Evolutionary conservation across 2,113 vertebrate species (phyloP).

Genomic region (Meleagris gallopavo): DNA sequence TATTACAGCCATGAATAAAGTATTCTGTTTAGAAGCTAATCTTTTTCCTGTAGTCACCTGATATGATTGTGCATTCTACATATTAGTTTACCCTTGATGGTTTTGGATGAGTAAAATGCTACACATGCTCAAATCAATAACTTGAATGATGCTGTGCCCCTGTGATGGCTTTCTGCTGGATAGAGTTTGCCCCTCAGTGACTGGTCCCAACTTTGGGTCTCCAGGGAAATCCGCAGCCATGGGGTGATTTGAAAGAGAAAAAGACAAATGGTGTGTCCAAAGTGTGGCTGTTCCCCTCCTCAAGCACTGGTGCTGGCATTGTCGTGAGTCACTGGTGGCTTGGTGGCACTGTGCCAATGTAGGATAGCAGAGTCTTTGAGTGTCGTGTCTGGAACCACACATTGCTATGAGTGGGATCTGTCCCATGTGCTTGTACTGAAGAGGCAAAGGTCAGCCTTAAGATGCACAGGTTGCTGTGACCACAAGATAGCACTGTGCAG

Average conservation of each 20-base stretch:
- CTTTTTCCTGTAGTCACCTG: neutral
- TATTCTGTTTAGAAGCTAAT: neutral
- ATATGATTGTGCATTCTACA: neutral
- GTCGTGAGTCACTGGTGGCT: neutral
- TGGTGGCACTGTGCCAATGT: neutral
- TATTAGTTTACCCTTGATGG: neutral
- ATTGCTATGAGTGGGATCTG: rapidly evolving
- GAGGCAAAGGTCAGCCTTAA: neutral
- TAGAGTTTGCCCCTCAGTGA: neutral
- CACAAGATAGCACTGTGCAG: neutral
- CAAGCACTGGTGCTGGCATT: neutral
- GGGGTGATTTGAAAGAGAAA: neutral
- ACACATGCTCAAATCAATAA: neutral
- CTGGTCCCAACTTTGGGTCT: neutral
- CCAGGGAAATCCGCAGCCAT: neutral
- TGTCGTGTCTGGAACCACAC: neutral
- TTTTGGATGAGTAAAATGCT: neutral
- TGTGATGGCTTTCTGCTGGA: neutral
- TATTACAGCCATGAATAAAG: neutral
- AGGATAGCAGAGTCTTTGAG: neutral
- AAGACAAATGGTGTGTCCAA: neutral
- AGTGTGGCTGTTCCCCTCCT: neutral
- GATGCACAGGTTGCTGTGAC: neutral
- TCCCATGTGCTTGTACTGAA: neutral
- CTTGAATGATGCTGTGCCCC: neutral